Evolutionary conservation across 37 sponge, comb jelly and placozoan genomes (phyloP), one percentile per base, ranked within the genome.

Genomic region (Lycopodina hypogea): DNA sequence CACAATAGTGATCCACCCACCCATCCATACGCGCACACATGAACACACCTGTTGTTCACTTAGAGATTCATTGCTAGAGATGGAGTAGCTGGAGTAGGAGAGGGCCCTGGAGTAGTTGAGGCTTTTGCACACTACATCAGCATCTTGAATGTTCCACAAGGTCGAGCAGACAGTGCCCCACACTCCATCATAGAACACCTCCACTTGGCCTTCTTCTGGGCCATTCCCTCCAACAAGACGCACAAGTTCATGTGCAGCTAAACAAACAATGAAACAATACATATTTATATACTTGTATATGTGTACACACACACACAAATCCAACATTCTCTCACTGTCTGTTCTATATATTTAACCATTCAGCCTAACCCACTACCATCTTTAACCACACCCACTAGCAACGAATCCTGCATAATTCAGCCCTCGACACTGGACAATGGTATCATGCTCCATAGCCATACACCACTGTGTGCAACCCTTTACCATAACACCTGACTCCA

Each of bases 101-200:
- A 71, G 1, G 17, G 87, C 87, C 2, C 82, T 36, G 50, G 69
- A 77, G 61, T 73, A 90, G 15, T 87, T 87, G 32, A 90, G 73
- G 67, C 76, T 60, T 29, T 61, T 50, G 34, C 91, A 90, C 39
- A 90, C 84, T 24, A 93, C 90, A 21, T 37, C 71, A 58, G 84
- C 94, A 61, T 89, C 90, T 22, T 55, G 42, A 0, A 74, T 34
- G 33, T 53, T 86, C 86, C 86, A 93, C 42, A 32, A 24, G 52
- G 82, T 75, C 60, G 88, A 87, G 76, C 94, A 93, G 41, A 93
- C 58, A 17, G 90, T 83, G 30, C 86, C 87, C 93, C 93, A 93
- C 53, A 26, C 57, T 56, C 87, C 81, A 30, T 74, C 70, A 76
- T 86, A 63, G 78, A 53, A 86, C 15, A 93, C 61, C 67, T 93